These are phyloP conservation scores for Branchinecta sandiegonensis DNA, from an alignment of 2,888 invertebrate species.

Conservation along the genomic window DNA sequence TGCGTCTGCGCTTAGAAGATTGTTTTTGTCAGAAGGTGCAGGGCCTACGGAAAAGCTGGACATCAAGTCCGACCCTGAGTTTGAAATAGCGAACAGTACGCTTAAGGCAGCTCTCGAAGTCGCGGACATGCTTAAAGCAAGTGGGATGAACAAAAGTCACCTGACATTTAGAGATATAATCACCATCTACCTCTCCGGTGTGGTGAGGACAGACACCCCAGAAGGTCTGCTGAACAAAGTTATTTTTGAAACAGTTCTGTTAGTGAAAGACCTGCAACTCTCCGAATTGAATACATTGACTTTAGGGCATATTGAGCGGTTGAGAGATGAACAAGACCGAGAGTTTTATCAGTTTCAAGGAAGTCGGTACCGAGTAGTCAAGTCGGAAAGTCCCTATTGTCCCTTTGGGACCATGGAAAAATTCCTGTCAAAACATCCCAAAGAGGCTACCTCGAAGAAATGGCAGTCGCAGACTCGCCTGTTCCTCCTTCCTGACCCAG, in stretches of 20 bases:
- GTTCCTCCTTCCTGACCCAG: background rate
- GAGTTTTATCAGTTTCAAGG: background rate
- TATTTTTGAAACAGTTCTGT: background rate
- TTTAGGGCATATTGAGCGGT: background rate
- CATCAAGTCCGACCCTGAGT: background rate
- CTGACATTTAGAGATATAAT: background rate
- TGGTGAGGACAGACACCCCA: background rate
- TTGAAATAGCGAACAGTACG: constrained; percentile 2
- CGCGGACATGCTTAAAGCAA: background rate
- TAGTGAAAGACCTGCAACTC: background rate
- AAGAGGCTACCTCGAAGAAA: background rate
- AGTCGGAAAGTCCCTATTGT: background rate
- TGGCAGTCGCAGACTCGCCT: background rate
- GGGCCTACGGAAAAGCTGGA: background rate
- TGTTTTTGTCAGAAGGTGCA: background rate
- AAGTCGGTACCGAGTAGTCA: background rate
- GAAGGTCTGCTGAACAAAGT: constrained; percentile 3
- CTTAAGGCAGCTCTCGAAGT: background rate
- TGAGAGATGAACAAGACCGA: background rate
- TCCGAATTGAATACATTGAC: background rate
- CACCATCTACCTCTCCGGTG: background rate
- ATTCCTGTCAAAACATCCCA: background rate
- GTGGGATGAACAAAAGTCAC: background rate
- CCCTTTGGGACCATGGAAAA: constrained; percentile 1
- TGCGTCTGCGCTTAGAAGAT: background rate